Evolutionary conservation across 2,888 invertebrate genomes (phyloP).

Genomic region (Cerceris ruficornis): DNA sequence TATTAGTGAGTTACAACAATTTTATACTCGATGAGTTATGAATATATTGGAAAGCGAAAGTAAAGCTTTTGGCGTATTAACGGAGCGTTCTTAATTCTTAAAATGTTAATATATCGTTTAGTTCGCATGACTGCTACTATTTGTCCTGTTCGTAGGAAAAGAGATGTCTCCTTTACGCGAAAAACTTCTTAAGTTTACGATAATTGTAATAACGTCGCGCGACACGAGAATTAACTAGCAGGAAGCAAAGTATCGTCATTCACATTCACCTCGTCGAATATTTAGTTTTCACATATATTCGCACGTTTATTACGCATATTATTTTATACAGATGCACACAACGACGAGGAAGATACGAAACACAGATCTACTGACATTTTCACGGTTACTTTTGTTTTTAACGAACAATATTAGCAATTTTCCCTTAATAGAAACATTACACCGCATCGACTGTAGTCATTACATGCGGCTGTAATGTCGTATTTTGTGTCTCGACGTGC

Average conservation of each 20-base stretch:
- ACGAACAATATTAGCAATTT: slow-evolving; percentile 18
- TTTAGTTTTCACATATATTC: slow-evolving; percentile 14
- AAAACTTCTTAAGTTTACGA: slow-evolving; percentile 25
- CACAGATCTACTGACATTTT: slow-evolving; percentile 32
- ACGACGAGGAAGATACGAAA: neutral
- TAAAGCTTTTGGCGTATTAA: slow-evolving; percentile 3
- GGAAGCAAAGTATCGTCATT: slow-evolving; percentile 49
- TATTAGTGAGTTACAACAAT: slow-evolving; percentile 17
- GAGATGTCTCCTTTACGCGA: slow-evolving; percentile 24
- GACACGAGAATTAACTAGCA: slow-evolving; percentile 32
- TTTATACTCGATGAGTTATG: slow-evolving; percentile 1
- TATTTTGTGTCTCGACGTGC: slow-evolving; percentile 78
- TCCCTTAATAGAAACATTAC: slow-evolving; percentile 34
- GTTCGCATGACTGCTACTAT: slow-evolving; percentile 21
- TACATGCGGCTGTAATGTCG: slow-evolving; percentile 19
- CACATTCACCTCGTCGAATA: slow-evolving; percentile 15
- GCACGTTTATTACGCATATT: slow-evolving; percentile 2
- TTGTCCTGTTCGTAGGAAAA: slow-evolving; percentile 58
- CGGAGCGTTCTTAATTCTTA: neutral
- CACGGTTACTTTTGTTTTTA: neutral
- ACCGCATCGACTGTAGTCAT: slow-evolving; percentile 9
- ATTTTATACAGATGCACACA: slow-evolving; percentile 27
- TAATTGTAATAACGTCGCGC: slow-evolving; percentile 12
- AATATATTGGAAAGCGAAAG: slow-evolving; percentile 10
- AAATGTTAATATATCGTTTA: slow-evolving; percentile 8